Base-by-base conservation (phyloP, 2,888 invertebrate species). In the Drosophila trichaetosa region DNA sequence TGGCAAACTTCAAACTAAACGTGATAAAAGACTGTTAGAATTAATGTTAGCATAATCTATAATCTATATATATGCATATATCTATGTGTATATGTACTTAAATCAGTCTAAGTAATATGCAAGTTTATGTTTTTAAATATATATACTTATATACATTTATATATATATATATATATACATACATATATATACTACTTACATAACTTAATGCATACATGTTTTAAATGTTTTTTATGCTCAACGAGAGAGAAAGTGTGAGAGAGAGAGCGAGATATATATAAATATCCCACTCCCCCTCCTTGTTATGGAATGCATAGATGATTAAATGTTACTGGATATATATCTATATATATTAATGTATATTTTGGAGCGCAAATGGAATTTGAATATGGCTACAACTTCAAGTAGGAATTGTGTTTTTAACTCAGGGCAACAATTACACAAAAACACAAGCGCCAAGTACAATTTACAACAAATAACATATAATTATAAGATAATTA, bases 1-100 rank as follows among this genome's bases (percentile, higher is more conserved):
- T 38, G 69, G 52, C 70, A 60, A 57, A 67, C 66, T 64, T 69
- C 54, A 82, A 80, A 86, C 81, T 88, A 90, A 91, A 89, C 78
- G 87, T 91, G 85, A 90, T 86, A 89, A 87, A 91, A 91, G 91
- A 91, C 91, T 91, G 91, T 90, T 91, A 86, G 79, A 81, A 81
- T 76, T 77, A 77, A 64, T 64, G 29, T 66, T 80, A 78, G 71
- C 46, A 69, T 74, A 51, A 24, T n/a, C n/a, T 7, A 24, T 38
- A 27, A 21, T n/a, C 16, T 18, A 16, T 56, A 63, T 51, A 21
- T 31, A 29, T 48, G 27, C 34, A 36, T 42, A 51, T 64, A 51
- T 27, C 21, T 34, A 68, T 76, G 73, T 80, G 66, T 48, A 69
- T 34, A 68, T 36, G 24, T 71, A 46, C 56, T 80, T 70, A 78